A percentile compares a stretch with the other conserved stretches of the same genome.
These are phyloP conservation scores for Drosophila littoralis DNA, from an alignment of 1,140 invertebrate species.

Conservation along the genomic window DNA sequence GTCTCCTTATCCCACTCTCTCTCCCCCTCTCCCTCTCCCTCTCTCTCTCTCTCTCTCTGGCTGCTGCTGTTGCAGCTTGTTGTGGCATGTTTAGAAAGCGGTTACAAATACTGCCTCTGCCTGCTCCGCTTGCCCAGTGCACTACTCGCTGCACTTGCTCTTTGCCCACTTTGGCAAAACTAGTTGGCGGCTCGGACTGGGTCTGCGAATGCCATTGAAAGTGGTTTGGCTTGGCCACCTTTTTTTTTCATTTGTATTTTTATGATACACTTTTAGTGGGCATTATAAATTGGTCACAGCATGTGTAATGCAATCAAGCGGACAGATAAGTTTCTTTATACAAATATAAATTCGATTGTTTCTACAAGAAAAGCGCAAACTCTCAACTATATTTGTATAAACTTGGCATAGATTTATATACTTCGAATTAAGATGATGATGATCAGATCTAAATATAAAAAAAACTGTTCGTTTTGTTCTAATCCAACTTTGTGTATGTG, in stretches of 20 bases:
- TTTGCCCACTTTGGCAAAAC: conserved; percentile 33
- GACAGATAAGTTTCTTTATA: too few species aligned
- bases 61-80: conserved; percentile 31
- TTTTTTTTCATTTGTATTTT: background rate
- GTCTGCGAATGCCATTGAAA: conserved; percentile 31
- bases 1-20: background rate
- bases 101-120: conserved; percentile 20
- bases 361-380: too few species aligned
- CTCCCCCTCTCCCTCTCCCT: background rate
- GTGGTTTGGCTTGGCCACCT: conserved; percentile 22
- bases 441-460: too few species aligned
- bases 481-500: too few species aligned
- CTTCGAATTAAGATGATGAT: too few species aligned
- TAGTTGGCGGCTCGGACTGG: conserved; percentile 41
- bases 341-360: too few species aligned
- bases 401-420: too few species aligned
- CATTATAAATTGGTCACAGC: background rate
- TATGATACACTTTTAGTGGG: conserved; percentile 9
- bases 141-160: conserved; percentile 49
- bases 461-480: too few species aligned
- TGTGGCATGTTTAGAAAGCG: conserved; percentile 73
- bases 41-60: conserved; percentile 17
- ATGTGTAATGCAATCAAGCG: background rate
- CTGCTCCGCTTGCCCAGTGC: conserved; percentile 65
- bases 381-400: too few species aligned